Evolutionary conservation across 2,113 vertebrate genomes (phyloP).

Genomic region (Oenanthe melanoleuca): DNA sequence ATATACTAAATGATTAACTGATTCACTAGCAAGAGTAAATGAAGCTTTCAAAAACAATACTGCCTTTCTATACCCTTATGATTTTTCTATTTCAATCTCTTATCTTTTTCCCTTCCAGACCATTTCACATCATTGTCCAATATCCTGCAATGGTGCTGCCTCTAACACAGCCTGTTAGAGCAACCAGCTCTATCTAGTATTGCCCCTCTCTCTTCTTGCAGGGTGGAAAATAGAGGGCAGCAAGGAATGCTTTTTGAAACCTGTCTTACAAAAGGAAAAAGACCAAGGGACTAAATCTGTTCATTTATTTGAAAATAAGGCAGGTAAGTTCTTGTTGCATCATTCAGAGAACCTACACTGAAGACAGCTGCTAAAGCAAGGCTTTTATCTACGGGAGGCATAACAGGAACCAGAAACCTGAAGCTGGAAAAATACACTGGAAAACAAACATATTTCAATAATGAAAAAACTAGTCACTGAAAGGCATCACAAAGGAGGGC

Average conservation of each 20-base stretch:
- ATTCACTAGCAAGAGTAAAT: not conserved
- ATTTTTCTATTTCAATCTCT: not conserved
- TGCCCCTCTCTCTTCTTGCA: not conserved
- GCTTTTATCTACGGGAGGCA: not conserved
- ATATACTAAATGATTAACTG: not conserved
- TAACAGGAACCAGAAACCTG: not conserved
- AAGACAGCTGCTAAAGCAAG: not conserved
- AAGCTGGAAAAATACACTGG: not conserved
- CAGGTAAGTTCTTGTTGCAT: not conserved
- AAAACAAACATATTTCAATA: not conserved
- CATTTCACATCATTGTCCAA: not conserved
- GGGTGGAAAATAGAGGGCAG: not conserved
- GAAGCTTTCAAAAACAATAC: not conserved
- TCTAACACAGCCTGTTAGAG: not conserved
- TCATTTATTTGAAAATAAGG: not conserved
- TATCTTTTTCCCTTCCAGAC: not conserved
- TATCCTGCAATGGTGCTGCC: not conserved
- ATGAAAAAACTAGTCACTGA: not conserved
- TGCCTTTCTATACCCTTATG: not conserved
- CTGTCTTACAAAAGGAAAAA: not conserved
- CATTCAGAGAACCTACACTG: not conserved
- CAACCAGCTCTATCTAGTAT: not conserved
- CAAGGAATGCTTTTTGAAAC: not conserved
- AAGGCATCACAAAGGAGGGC: not conserved
- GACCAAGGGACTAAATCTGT: not conserved